Evolutionary conservation across 2,888 invertebrate genomes (phyloP).

Genomic region (Cataglyphis cursor): DNA sequence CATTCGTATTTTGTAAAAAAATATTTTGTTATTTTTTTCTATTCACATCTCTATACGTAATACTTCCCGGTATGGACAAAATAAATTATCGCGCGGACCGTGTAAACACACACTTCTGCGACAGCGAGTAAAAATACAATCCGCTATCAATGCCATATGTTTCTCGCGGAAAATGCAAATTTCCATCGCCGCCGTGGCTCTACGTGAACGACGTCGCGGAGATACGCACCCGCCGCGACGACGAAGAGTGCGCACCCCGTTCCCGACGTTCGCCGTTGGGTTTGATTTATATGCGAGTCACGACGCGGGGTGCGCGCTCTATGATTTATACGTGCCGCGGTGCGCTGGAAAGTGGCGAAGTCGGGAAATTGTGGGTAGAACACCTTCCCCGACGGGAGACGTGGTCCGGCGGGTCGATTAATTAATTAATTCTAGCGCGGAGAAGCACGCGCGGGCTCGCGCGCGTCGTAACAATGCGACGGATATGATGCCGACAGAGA

Average conservation of each 20-base stretch:
- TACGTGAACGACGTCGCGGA: constrained; percentile 39
- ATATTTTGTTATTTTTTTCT: too few relatives aligned
- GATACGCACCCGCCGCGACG: constrained; percentile 60
- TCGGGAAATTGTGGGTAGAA: constrained; percentile 53
- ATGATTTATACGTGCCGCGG: constrained; percentile 52
- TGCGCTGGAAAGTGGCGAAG: constrained; percentile 49
- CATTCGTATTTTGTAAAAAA: too few relatives aligned
- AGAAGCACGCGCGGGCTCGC: constrained; percentile 5
- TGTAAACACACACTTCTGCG: constrained; percentile 1
- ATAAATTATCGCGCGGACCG: constrained; percentile 39
- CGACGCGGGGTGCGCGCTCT: constrained; percentile 17
- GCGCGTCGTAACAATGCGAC: background rate
- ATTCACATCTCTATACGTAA: constrained; percentile 19
- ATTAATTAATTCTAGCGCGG: constrained; percentile 57
- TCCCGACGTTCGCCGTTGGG: constrained; percentile 26
- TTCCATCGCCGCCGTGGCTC: background rate
- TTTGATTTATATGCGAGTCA: constrained; percentile 70
- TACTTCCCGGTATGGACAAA: constrained; percentile 4
- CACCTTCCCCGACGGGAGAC: constrained; percentile 26
- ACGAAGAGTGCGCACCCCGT: constrained; percentile 34
- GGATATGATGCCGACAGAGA: constrained; percentile 24
- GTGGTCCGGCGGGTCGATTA: constrained; percentile 50
- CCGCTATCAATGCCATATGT: constrained; percentile 53
- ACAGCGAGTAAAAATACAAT: constrained; percentile 38
- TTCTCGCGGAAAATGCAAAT: constrained; percentile 67